Conservation (phyloP, 2,797 vertebrate species). For the Arrhamphus sclerolepis region DNA sequence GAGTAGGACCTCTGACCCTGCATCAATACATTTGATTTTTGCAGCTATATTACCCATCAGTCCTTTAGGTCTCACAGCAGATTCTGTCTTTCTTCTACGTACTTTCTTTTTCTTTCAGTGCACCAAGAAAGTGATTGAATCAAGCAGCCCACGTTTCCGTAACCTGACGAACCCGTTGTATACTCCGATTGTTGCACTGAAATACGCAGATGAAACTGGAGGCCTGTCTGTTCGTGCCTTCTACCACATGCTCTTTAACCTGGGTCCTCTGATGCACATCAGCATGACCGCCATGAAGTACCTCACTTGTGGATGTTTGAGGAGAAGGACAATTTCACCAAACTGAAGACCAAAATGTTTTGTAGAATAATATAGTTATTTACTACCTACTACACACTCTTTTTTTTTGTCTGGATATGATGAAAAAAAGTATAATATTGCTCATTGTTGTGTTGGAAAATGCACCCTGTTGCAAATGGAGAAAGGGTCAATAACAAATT, state of each 20-base stretch:
- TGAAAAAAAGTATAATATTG: neutral
- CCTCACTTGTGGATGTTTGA: conserved; percentile 77
- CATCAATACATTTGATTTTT: neutral
- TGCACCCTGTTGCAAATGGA: too few species aligned
- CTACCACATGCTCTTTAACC: conserved; percentile 83
- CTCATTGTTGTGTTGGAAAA: neutral
- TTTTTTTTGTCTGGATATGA: conserved; percentile 1
- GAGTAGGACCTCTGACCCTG: conserved; percentile 67
- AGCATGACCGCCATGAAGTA: conserved; percentile 77
- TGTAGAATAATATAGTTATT: neutral
- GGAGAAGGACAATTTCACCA: conserved; percentile 71
- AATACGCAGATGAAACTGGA: conserved; percentile 83
- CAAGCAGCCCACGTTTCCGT: conserved; percentile 67
- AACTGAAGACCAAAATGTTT: conserved; percentile 40
- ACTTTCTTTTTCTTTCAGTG: conserved; percentile 49
- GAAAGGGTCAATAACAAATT: too few species aligned
- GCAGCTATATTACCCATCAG: neutral
- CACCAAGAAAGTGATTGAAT: conserved; percentile 79
- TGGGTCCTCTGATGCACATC: conserved; percentile 81
- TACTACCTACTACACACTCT: neutral
- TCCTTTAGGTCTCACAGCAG: neutral
- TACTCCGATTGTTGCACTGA: conserved; percentile 77
- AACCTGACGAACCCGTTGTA: conserved; percentile 78
- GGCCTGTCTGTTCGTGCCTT: conserved; percentile 76
- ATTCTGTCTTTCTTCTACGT: conserved; percentile 3